Base-by-base conservation (phyloP, 2,888 invertebrate genomes). In the Microchrysa polita region DNA sequence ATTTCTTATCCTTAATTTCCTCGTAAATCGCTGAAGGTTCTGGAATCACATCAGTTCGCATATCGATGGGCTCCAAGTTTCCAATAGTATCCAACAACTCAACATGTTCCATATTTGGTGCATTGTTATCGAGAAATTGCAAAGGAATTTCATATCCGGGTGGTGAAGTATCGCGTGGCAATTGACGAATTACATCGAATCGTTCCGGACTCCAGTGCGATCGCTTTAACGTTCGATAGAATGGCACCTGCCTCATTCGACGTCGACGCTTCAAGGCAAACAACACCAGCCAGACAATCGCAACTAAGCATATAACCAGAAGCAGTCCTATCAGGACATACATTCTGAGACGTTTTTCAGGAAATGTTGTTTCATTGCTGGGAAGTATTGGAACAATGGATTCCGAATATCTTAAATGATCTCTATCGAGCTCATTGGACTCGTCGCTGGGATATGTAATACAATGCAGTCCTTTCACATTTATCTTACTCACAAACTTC, bases 261-360 rank as follows among this genome's bases (percentile, higher is more conserved):
- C 83, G 83, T 55, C 84, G 84, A 75, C 83, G 81, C 23, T 83
- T 80, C 79, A 83, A 84, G 69, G 83, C 77, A 72, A 83, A 84
- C 4, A 84, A 79, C 5, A 83, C 69, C 1, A 83, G 78, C 69
- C 83, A 82, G 27, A 84, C 77, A 40, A 83, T 72, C 0, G 20
- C 55, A 34, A 82, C 82, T 22, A 84, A 82, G 7, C 84, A 83
- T 73, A 83, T 81, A 0, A 83, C 83, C 23, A 84, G 82, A 34
- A 83, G 79, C 5, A 65, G 48, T 22, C 65, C 65, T n/a, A 18
- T 14, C 65, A 53, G 42, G 18, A 67, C 53, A 23, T 53, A 10
- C 9, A 12, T 67, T 10, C 55, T 23, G 16, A 53, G 4, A 67
- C 14, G 52, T 18, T 34, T 14, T 52, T 53, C 55, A 10, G 23